A percentile compares a stretch with the other conserved stretches of the same genome.
Evolutionary conservation across 2,113 vertebrate species (phyloP).

Genomic region (Chrysemys picta): DNA sequence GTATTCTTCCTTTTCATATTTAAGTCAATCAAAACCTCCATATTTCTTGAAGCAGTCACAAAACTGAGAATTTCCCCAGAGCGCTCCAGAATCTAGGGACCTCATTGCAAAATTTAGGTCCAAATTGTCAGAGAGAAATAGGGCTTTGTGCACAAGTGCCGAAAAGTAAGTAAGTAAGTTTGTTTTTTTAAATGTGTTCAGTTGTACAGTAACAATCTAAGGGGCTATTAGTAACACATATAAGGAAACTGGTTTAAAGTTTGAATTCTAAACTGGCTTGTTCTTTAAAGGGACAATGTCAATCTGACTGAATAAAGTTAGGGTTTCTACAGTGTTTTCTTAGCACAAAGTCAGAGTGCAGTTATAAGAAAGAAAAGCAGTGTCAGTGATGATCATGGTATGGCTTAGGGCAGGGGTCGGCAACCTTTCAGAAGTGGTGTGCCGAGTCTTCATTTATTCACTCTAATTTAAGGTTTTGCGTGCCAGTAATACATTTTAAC

Average conservation of each 20-base stretch:
- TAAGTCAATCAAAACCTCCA: background rate
- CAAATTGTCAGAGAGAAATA: background rate
- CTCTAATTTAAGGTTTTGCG: too few relatives aligned
- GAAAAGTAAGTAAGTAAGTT: background rate
- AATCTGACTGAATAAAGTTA: rapidly evolving
- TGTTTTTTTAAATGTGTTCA: background rate
- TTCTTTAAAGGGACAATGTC: background rate
- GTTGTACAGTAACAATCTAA: background rate
- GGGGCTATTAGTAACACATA: background rate
- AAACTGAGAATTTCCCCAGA: background rate
- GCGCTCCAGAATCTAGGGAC: background rate
- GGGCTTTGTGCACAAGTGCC: background rate
- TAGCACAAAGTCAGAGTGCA: background rate
- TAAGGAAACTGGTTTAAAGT: background rate
- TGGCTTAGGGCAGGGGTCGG: background rate
- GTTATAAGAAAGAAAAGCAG: background rate
- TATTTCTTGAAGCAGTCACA: background rate
- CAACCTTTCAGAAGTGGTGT: too few relatives aligned
- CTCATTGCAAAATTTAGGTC: background rate
- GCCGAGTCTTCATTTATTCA: too few relatives aligned
- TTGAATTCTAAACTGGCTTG: background rate
- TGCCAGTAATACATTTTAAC: too few relatives aligned
- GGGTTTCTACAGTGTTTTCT: rapidly evolving
- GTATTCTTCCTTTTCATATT: background rate
- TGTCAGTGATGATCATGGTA: background rate